phyloP scores from a whole-genome alignment of 2,113 vertebrate genomes.

The Erythrocebus patas region DNA sequence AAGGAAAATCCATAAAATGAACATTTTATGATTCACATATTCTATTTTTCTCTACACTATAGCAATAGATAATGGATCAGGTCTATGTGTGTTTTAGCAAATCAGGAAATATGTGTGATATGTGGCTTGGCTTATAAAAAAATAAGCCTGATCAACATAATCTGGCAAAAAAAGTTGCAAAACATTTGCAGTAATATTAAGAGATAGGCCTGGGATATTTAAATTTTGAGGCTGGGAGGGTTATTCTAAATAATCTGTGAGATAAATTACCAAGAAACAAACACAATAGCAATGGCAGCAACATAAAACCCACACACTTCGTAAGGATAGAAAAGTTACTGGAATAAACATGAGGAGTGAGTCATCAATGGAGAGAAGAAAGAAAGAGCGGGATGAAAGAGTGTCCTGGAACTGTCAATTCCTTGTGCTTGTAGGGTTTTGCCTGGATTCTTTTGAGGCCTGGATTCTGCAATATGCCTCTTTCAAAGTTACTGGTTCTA shows the following conservation, averaged over 20 bases:
- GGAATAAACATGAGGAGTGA: not conserved
- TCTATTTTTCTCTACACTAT: not conserved
- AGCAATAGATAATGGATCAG: not conserved
- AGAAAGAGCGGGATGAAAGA: not conserved
- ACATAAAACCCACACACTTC: not conserved
- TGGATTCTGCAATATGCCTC: not conserved
- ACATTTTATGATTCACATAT: not conserved
- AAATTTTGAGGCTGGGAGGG: not conserved
- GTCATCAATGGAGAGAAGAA: not conserved
- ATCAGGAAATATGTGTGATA: not conserved
- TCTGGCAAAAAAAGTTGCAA: not conserved
- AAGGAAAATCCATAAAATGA: not conserved
- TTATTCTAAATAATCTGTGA: not conserved
- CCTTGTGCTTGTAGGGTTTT: not conserved
- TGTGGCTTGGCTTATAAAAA: not conserved
- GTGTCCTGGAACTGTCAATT: rapidly evolving
- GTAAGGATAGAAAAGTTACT: not conserved
- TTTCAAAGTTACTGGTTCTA: not conserved
- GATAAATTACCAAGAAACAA: not conserved
- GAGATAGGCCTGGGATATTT: not conserved
- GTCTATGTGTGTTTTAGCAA: not conserved
- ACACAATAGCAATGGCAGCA: not conserved
- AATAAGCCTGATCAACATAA: not conserved
- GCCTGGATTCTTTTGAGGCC: not conserved
- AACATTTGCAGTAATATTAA: not conserved